phyloP scores from a whole-genome alignment of 2,797 vertebrate species.

The Lacerta viridis region DNA sequence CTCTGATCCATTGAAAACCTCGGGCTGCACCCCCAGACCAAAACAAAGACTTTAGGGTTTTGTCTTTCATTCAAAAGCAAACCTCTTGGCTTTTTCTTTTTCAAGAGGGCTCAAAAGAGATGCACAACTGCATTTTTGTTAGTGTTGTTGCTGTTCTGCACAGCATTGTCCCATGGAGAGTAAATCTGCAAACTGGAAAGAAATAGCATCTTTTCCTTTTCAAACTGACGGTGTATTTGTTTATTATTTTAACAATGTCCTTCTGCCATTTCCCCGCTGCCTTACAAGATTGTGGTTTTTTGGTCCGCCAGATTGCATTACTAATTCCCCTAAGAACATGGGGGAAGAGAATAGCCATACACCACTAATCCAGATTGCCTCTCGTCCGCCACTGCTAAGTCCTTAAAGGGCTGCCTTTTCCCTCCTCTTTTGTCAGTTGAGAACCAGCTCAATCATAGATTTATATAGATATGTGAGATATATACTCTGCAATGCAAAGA shows the following conservation, averaged over 20 bases:
- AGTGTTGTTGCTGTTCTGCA: conserved; percentile 49
- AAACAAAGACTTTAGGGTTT: neutral
- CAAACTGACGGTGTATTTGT: conserved; percentile 58
- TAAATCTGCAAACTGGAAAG: conserved; percentile 68
- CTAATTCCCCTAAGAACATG: conserved; percentile 58
- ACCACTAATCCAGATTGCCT: conserved; percentile 66
- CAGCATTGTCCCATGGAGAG: conserved; percentile 77
- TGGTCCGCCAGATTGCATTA: conserved; percentile 58
- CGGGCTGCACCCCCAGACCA: too few relatives aligned
- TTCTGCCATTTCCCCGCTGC: conserved; percentile 54
- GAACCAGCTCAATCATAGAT: conserved; percentile 43
- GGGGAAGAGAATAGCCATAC: conserved; percentile 62
- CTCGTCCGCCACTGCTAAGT: conserved; percentile 59
- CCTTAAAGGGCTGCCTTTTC: conserved; percentile 51
- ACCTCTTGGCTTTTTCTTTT: too few relatives aligned
- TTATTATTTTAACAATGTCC: conserved; percentile 55
- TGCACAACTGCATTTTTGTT: conserved; percentile 72
- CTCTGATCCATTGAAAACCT: too few relatives aligned
- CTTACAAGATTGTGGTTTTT: conserved; percentile 44
- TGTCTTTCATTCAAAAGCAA: too few relatives aligned
- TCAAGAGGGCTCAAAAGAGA: conserved; percentile 53
- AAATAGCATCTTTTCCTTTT: conserved; percentile 68
- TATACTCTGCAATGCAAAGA: neutral
- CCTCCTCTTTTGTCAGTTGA: conserved; percentile 31
- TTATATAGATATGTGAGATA: too few relatives aligned